A percentile compares a stretch with the other conserved stretches of the same genome.
These are phyloP conservation scores for Drosophila gunungcola DNA, from an alignment of 1,140 invertebrate species.

Conservation along the genomic window DNA sequence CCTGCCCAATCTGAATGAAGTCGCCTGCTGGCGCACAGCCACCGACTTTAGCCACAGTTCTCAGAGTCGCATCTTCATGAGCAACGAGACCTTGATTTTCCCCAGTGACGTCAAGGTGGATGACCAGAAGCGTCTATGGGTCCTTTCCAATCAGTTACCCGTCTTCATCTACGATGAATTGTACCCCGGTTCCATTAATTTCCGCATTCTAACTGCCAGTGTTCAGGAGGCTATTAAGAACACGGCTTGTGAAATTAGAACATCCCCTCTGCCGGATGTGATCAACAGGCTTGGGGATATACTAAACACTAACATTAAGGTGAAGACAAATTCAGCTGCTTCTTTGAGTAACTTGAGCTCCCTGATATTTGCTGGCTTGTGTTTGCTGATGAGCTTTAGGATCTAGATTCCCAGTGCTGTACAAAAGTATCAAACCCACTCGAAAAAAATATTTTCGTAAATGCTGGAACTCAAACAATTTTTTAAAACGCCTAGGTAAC, in stretches of 20 bases:
- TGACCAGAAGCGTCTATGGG: slow-evolving; percentile 89
- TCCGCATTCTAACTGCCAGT: slow-evolving; percentile 89
- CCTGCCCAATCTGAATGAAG: slow-evolving; percentile 90
- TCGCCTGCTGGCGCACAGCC: slow-evolving; percentile 91
- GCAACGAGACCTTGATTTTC: slow-evolving; percentile 90
- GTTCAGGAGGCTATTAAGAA: slow-evolving; percentile 89
- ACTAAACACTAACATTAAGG: slow-evolving; percentile 55
- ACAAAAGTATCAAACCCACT: slow-evolving; percentile 18
- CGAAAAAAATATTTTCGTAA: neutral
- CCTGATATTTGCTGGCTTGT: slow-evolving; percentile 12
- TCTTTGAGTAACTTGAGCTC: slow-evolving; percentile 13
- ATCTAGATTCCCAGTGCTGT: neutral
- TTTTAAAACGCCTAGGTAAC: too few relatives aligned
- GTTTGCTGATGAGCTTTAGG: slow-evolving; percentile 28
- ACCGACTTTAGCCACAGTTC: slow-evolving; percentile 88
- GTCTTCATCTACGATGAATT: slow-evolving; percentile 89
- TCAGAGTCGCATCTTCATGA: slow-evolving; percentile 89
- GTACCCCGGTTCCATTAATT: slow-evolving; percentile 89
- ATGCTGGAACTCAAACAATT: neutral
- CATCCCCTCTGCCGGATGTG: slow-evolving; percentile 85
- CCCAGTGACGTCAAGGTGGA: slow-evolving; percentile 92
- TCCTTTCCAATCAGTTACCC: slow-evolving; percentile 90
- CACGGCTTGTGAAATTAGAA: slow-evolving; percentile 88
- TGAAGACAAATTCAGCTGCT: slow-evolving; percentile 6
- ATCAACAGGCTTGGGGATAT: slow-evolving; percentile 85